Percentiles rank a stretch among this genome's conserved stretches.
phyloP scores from a whole-genome alignment of 2,888 invertebrate genomes.

The Ischnura elegans region DNA sequence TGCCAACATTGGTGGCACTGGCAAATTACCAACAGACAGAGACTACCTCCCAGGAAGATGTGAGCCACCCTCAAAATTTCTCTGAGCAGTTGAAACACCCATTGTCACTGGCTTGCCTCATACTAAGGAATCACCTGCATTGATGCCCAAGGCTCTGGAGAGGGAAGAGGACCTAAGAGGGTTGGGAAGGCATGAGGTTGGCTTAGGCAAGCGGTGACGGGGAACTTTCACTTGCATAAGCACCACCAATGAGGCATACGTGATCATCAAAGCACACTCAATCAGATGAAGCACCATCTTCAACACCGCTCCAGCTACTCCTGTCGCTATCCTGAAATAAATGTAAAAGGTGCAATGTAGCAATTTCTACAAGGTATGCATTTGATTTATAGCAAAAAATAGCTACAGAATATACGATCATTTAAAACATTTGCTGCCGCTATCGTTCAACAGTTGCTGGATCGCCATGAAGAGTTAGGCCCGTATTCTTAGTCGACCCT shows the following conservation, averaged over 20 bases:
- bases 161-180: constrained; percentile 50
- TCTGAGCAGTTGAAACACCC: constrained; percentile 86
- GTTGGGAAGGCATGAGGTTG: constrained; percentile 1
- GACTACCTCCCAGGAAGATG: constrained; percentile 82
- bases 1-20: constrained; percentile 86
- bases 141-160: neutral
- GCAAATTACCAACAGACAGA: constrained; percentile 85
- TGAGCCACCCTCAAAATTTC: constrained; percentile 83
- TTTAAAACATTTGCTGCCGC: too few species aligned
- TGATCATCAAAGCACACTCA: constrained; percentile 84
- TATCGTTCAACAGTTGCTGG: too few species aligned
- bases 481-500: too few species aligned
- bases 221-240: neutral
- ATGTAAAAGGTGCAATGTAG: neutral
- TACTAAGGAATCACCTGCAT: neutral
- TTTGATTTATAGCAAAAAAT: too few species aligned
- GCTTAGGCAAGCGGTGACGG: constrained; percentile 49
- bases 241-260: constrained; percentile 80
- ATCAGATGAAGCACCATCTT: constrained; percentile 79
- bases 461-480: too few species aligned
- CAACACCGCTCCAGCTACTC: constrained; percentile 76
- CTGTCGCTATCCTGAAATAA: constrained; percentile 76
- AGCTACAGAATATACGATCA: too few species aligned
- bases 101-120: constrained; percentile 75
- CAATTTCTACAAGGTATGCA: too few species aligned